Conservation (phyloP, 2,113 vertebrate genomes). For the Chelonoidis abingdonii region DNA sequence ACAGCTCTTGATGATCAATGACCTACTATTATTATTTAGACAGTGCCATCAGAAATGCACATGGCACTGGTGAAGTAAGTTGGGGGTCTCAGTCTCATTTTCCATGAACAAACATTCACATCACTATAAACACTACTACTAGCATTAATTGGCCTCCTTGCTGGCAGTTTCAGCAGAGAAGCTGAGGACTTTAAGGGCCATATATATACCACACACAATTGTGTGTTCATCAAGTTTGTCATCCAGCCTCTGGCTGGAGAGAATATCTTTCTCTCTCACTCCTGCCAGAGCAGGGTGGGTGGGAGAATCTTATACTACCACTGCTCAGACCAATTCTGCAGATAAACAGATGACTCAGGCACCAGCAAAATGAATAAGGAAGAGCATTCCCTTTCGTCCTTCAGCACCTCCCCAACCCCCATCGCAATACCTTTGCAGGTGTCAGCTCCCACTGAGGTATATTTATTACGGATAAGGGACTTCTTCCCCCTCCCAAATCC, state of each 20-base stretch:
- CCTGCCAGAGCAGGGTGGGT: slow-evolving; percentile 14
- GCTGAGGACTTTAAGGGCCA: slow-evolving; percentile 35
- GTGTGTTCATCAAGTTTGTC: too few species aligned
- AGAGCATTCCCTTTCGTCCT: slow-evolving; percentile 25
- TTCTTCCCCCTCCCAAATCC: slow-evolving; percentile 7
- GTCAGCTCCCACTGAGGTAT: slow-evolving; percentile 21
- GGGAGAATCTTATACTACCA: slow-evolving; percentile 32
- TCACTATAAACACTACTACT: slow-evolving; percentile 28
- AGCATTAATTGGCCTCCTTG: slow-evolving; percentile 22
- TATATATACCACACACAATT: not conserved
- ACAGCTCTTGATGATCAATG: not conserved
- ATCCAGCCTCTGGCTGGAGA: not conserved
- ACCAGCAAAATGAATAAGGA: slow-evolving; percentile 38
- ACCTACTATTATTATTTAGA: not conserved
- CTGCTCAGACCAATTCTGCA: slow-evolving; percentile 19
- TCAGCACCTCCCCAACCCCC: slow-evolving; percentile 4
- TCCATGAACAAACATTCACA: slow-evolving; percentile 3
- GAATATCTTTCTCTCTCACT: slow-evolving; percentile 48
- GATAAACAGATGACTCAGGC: slow-evolving; percentile 45
- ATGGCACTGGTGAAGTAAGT: not conserved
- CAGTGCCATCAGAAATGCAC: not conserved
- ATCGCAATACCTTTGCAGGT: slow-evolving; percentile 25
- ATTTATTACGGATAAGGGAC: not conserved
- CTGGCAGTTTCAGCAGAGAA: slow-evolving; percentile 16
- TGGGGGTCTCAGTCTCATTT: not conserved